Percentiles rank a stretch among this genome's conserved stretches.
phyloP scores from a whole-genome alignment of 2,797 vertebrate species.

The Phrynocephalus guinanensis region DNA sequence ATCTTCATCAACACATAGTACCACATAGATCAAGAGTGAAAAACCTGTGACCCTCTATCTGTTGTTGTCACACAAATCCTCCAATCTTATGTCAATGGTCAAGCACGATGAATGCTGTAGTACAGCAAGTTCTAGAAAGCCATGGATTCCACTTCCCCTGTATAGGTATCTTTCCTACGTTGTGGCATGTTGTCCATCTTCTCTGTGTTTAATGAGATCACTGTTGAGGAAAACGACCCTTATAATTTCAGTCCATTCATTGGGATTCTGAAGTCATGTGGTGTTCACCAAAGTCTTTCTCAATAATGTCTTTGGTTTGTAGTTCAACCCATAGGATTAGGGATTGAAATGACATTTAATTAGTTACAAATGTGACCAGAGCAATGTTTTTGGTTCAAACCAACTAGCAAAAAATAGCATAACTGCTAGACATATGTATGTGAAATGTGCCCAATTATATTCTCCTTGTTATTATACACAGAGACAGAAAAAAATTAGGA shows the following conservation, averaged over 20 bases:
- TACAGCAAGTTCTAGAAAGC: too few species aligned
- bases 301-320: background rate
- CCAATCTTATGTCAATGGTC: too few species aligned
- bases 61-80: too few species aligned
- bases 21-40: too few species aligned
- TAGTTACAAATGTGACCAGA: slow-evolving; percentile 13
- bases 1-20: too few species aligned
- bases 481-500: background rate
- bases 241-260: background rate
- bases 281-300: background rate
- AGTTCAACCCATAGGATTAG: background rate
- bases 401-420: slow-evolving; percentile 2
- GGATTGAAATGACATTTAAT: slow-evolving; percentile 21
- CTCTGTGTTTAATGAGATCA: background rate
- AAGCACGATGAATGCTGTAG: too few species aligned
- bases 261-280: background rate
- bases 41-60: too few species aligned
- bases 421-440: background rate
- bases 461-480: slow-evolving; percentile 7
- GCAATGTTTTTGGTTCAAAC: background rate
- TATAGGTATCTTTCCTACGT: too few species aligned
- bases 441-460: background rate
- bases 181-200: background rate
- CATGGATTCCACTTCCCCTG: too few species aligned
- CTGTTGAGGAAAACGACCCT: background rate